Evolutionary conservation across 35 echinoderm and acorn worm species (phyloP), one percentile per base, ranked within the genome.

Genomic region (Lytechinus variegatus): DNA sequence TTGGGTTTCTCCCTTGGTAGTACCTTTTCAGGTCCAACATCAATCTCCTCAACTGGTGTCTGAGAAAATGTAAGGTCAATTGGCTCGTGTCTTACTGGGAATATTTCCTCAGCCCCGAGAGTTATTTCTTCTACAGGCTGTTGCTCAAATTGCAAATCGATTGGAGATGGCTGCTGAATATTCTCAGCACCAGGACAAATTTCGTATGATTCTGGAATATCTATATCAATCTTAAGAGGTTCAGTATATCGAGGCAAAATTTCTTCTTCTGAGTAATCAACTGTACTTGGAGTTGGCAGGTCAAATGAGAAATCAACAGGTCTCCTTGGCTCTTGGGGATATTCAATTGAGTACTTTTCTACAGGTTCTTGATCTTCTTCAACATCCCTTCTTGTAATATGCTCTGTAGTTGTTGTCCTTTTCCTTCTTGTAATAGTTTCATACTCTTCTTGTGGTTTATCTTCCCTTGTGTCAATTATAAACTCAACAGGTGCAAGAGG

Each of bases 211-310:
- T 93, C 54, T 93, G 92, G 92, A 24, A 93, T 93, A 10, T 93
- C 92, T 13, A 93, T 19, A 93, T 93, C 92, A n/a, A 93, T 93
- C 55, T 54, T 93, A 11, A 93, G 92, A 24, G 92, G 92, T 93
- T 54, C 92, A 3, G 11, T 93, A 10, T 93, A 54, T 57, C 54
- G 55, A 16, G 92, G 92, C n/a, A 93, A 54, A 19, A 93, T 93
- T 93, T 93, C 92, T 93, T 93, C 92, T 57, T 93, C 92, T 55
- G 92, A 93, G 55, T 93, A 93, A 55, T 93, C 92, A 55, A 93
- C 92, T 55, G 92, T 28, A 57, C 92, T 93, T 93, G 92, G 92
- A 54, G 92, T 93, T 93, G 92, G 92, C 53, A 93, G 52, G 92
- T 93, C 92, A 56, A 93, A 55, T 54, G 92, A 55, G 54, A 93